Evolutionary conservation across 2,113 vertebrate genomes (phyloP), one percentile per base, ranked within the genome.

Genomic region (Terrapene triunguis): DNA sequence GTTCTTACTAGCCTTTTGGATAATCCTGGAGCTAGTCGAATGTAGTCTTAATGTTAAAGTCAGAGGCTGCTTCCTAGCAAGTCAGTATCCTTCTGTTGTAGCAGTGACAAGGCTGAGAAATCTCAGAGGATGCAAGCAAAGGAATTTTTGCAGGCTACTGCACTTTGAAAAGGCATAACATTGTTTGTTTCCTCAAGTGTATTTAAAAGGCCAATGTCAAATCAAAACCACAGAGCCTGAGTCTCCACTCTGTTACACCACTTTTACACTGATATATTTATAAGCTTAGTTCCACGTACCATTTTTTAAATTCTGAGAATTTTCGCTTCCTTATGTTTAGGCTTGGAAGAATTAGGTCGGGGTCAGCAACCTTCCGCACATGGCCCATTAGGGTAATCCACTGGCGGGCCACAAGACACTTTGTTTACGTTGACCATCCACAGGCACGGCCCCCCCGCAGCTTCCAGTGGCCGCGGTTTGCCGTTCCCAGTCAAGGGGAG

Each of bases 131-230:
- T 80, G 22, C 0, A 91, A 35, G 29, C 87, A 85, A 94, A 81
- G 35, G 4, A 3, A 53, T 4, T 84, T 92, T 93, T 90, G 6
- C 80, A 88, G 9, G 11, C 84, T 92, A 25, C 24, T 69, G 19
- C 54, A 89, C n/a, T 93, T 96, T 90, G 55, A 96, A 96, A 72
- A 86, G 25, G 25, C 38, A 89, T 48, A 89, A 80, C 29, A 69
- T 35, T 86, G 11, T 50, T 24, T 74, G 16, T 78, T 97, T 95
- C 51, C 6, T 89, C 62, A 84, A 74, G 72, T 86, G 32, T 91
- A 25, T 79, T 95, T 96, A 85, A 97, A 93, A 93, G 53, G 22
- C 72, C 50, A 54, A 8, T 54, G 62, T 80, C 29, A 89, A 86
- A 13, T 82, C 72, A 94, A 89, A 95, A 86, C 38, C 14, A 44